Evolutionary conservation across 2,888 invertebrate species (phyloP), one percentile per base, ranked within the genome.

Genomic region (Plebejus melissa): DNA sequence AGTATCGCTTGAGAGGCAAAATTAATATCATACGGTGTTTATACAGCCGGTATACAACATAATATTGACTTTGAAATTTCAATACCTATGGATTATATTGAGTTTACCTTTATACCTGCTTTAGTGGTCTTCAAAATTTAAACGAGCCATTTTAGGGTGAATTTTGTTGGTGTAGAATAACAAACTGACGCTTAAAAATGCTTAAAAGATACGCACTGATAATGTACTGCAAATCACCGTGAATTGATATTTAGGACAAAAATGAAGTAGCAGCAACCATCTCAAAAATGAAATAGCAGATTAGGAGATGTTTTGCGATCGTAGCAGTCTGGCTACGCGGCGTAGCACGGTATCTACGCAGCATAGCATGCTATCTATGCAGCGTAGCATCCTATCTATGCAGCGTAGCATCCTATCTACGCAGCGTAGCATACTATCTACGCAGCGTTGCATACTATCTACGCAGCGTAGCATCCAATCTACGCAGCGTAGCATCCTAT

Each of bases 21-120:
- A 54, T 74, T 57, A 36, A 74, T 65, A 22, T 65, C 36, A 57
- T 36, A 36, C 38, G 32, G 36, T 74, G 57, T 74, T 74, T 74
- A 74, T 74, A n/a, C 57, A 74, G 57, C 36, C 57, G 1, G 13
- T 4, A 4, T 65, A 60, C 28, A 60, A 60, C 28, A 65, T 65
- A 65, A 65, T 65, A 65, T 65, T 65, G 65, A 32, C 65, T 28
- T 13, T 32, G 32, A 65, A 65, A 58, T 58, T 58, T 22, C 58
- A 58, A 58, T 32, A 28, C 28, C 60, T 65, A 28, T 65, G 2
- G 60, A 32, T 60, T 60, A 28, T 58, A 58, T 54, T 16, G 54
- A 54, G 4, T 13, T 54, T 54, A 16, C 16, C 54, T 54, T 41
- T 0, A 50, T 13, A 16, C 16, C 16, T 54, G 4, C 4, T 16